A percentile compares a stretch with the other conserved stretches of the same genome.
phyloP scores from a whole-genome alignment of 2,113 vertebrate species.

The Myrmecophaga tridactyla region DNA sequence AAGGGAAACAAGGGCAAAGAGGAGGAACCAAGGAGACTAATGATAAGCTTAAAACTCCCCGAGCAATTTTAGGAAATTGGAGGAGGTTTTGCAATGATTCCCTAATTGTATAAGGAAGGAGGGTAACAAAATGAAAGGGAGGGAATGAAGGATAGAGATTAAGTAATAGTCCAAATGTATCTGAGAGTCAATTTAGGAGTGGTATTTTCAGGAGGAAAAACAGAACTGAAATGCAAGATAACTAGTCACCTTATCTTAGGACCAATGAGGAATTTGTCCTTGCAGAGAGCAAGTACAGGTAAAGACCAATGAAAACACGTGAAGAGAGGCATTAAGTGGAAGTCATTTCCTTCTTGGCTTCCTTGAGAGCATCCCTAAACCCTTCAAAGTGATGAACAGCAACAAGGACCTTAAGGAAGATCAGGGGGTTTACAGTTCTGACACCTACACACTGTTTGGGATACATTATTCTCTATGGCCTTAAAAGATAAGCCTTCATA shows the following conservation, averaged over 20 bases:
- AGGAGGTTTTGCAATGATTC: background rate
- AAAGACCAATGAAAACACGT: background rate
- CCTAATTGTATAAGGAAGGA: background rate
- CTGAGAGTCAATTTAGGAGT: background rate
- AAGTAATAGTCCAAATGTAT: background rate
- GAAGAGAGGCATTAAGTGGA: background rate
- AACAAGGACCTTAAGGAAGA: conserved; percentile 1
- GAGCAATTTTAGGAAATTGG: background rate
- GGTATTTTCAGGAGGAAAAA: conserved; percentile 19
- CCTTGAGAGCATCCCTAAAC: conserved; percentile 40
- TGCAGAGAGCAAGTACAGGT: conserved; percentile 18
- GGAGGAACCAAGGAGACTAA: background rate
- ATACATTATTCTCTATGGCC: conserved; percentile 1
- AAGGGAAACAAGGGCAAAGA: background rate
- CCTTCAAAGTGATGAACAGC: conserved; percentile 48
- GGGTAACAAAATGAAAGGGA: background rate
- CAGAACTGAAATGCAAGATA: background rate
- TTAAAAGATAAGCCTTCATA: background rate
- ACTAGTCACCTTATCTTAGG: conserved; percentile 13
- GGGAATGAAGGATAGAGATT: background rate
- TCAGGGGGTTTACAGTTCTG: background rate
- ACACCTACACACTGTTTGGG: conserved; percentile 4
- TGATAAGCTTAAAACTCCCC: background rate
- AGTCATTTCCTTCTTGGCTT: conserved; percentile 50
- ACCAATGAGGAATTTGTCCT: conserved; percentile 28